phyloP scores from a whole-genome alignment of 2,797 vertebrate genomes.

The Hirundo rustica region DNA sequence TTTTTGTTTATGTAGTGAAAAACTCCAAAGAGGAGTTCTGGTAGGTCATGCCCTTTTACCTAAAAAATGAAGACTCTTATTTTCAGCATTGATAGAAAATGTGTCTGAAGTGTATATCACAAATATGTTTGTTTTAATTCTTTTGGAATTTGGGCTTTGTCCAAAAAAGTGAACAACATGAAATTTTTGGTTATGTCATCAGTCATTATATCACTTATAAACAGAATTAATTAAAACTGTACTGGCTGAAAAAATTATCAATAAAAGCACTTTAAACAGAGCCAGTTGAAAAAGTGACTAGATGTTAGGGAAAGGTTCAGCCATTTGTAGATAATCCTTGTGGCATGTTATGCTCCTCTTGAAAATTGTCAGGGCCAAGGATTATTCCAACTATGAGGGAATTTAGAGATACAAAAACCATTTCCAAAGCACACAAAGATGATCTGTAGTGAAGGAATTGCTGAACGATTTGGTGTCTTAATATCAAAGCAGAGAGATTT shows the following conservation, averaged over 20 bases:
- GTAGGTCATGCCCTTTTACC: not conserved
- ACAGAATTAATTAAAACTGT: not conserved
- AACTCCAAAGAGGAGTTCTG: not conserved
- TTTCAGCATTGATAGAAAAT: not conserved
- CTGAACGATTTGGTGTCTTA: not conserved
- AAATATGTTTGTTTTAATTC: not conserved
- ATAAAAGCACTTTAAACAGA: not conserved
- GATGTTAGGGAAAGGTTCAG: not conserved
- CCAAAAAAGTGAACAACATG: not conserved
- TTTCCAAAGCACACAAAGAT: not conserved
- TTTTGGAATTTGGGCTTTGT: not conserved
- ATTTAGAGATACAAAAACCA: not conserved
- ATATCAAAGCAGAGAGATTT: not conserved
- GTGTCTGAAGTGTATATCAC: not conserved
- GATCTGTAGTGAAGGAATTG: not conserved
- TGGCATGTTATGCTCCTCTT: not conserved
- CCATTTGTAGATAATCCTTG: not conserved
- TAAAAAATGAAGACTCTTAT: not conserved
- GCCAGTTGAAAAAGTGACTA: not conserved
- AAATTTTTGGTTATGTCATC: not conserved
- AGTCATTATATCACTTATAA: rapidly evolving
- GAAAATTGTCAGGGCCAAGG: not conserved
- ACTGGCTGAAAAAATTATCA: not conserved
- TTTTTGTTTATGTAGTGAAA: not conserved
- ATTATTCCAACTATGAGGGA: not conserved